phyloP scores from a whole-genome alignment of 2,888 invertebrate genomes.

The Dascillus cervinus region DNA sequence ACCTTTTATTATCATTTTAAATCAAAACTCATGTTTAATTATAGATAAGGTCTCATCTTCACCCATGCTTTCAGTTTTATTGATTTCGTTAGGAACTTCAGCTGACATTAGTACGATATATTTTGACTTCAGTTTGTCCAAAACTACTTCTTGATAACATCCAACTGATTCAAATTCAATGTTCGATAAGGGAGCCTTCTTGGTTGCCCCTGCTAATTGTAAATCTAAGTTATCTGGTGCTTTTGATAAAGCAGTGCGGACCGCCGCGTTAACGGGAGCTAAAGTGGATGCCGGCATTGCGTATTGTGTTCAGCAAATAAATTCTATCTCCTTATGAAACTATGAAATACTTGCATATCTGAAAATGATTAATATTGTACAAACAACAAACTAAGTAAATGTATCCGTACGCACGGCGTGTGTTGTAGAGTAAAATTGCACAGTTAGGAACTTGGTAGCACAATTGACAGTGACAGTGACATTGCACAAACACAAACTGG shows the following conservation, averaged over 20 bases:
- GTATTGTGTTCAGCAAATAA: too few species aligned
- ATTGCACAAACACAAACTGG: too few species aligned
- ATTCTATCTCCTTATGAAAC: too few species aligned
- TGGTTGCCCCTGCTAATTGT: conserved; percentile 66
- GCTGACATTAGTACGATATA: conserved; percentile 68
- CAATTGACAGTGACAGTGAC: too few species aligned
- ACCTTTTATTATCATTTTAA: too few species aligned
- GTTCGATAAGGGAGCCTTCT: conserved; percentile 67
- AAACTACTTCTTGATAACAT: conserved; percentile 61
- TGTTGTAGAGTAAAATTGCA: too few species aligned
- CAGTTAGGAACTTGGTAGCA: too few species aligned
- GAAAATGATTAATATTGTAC: too few species aligned
- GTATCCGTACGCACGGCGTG: too few species aligned
- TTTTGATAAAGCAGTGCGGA: conserved; percentile 47
- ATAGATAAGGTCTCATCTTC: conserved; percentile 58
- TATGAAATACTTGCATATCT: too few species aligned
- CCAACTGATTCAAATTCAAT: conserved; percentile 75
- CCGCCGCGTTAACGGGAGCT: conserved; percentile 49
- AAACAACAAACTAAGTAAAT: too few species aligned
- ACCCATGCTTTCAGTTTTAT: conserved; percentile 32
- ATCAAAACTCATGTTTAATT: conserved; percentile 67
- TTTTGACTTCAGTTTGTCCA: conserved; percentile 72
- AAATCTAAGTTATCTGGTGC: conserved; percentile 50
- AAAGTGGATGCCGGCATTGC: conserved; percentile 52
- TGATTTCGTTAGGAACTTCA: conserved; percentile 26